These are phyloP conservation scores for Antennarius maculatus DNA, from an alignment of 2,797 vertebrate species.

Conservation along the genomic window DNA sequence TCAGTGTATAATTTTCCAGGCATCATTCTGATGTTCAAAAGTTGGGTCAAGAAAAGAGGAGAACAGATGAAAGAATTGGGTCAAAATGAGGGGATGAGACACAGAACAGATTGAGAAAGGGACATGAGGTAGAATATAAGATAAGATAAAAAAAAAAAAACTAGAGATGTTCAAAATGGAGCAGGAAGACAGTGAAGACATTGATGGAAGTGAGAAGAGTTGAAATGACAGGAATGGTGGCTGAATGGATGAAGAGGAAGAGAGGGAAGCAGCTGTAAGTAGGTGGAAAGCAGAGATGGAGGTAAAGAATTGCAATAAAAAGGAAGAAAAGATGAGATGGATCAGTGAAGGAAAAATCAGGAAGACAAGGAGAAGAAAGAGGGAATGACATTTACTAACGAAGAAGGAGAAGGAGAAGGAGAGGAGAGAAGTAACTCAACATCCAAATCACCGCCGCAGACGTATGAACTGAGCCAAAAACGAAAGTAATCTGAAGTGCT, in stretches of 20 bases:
- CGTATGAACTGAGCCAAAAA: conserved; percentile 40
- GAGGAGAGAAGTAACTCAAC: conserved; percentile 2
- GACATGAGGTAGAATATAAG: background rate
- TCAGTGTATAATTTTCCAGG: conserved; percentile 42
- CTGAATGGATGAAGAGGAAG: background rate
- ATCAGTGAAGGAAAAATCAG: background rate
- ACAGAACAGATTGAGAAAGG: background rate
- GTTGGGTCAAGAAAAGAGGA: conserved; percentile 24
- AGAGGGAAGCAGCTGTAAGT: no score
- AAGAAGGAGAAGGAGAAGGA: background rate
- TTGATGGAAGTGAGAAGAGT: background rate
- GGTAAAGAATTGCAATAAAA: background rate
- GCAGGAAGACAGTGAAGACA: background rate
- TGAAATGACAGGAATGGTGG: background rate
- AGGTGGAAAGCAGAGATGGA: background rate
- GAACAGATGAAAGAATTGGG: conserved; percentile 11
- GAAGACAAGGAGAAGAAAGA: background rate
- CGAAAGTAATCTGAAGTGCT: conserved; percentile 53
- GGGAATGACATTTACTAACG: background rate
- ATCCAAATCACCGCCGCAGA: conserved; percentile 48
- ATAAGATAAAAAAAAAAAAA: background rate
- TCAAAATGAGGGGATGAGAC: conserved; percentile 2
- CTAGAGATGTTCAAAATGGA: background rate
- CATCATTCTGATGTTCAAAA: conserved; percentile 39
- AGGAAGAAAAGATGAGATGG: background rate